These are phyloP conservation scores for Euglossa dilemma DNA, from an alignment of 1,140 invertebrate species.

Conservation along the genomic window DNA sequence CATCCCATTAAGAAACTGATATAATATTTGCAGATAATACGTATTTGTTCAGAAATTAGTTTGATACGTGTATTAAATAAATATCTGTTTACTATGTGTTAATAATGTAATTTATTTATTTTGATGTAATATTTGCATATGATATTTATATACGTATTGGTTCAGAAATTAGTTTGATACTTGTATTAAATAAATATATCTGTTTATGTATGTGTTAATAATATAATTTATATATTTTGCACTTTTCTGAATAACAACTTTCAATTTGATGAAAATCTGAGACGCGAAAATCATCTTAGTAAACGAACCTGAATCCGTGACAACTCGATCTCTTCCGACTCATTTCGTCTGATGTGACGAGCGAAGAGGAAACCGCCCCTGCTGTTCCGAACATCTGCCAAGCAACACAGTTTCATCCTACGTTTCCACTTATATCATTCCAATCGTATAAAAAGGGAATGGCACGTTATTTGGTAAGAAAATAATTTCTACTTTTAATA, in stretches of 20 bases:
- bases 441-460: neutral
- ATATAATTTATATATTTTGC: too few species aligned
- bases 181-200: neutral
- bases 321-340: constrained; percentile 11
- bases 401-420: neutral
- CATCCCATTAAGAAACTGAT: neutral
- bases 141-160: neutral
- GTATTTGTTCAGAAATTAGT: neutral
- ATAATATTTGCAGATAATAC: too few species aligned
- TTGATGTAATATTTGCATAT: neutral
- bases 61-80: neutral
- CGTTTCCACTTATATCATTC: neutral
- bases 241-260: neutral
- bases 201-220: too few species aligned
- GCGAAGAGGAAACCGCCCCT: neutral
- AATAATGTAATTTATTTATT: too few species aligned
- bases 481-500: too few species aligned
- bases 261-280: neutral
- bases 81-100: too few species aligned
- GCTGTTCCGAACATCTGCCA: neutral
- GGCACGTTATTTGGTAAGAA: too few species aligned
- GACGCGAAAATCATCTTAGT: neutral
- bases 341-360: constrained; percentile 2
- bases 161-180: neutral
- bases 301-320: neutral